Percentiles rank a stretch among this genome's conserved stretches.
phyloP scores from a whole-genome alignment of 2,888 invertebrate genomes.

The Epinotia ramella region DNA sequence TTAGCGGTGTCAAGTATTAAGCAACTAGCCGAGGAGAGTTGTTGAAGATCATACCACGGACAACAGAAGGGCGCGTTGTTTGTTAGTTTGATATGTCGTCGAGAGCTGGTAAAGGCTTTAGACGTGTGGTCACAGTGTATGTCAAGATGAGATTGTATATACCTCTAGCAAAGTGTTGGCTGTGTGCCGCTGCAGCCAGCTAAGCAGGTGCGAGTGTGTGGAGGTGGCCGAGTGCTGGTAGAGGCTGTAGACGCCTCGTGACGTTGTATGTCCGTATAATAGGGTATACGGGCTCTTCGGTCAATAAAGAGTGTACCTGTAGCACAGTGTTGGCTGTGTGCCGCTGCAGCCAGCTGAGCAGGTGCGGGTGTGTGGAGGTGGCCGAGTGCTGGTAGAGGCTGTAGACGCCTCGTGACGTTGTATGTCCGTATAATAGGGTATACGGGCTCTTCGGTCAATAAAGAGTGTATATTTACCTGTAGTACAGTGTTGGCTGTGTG shows the following conservation, averaged over 20 bases:
- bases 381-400: constrained; percentile 74
- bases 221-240: constrained; percentile 61
- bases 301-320: constrained; percentile 63
- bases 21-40: no score
- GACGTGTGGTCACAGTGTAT: background rate
- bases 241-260: background rate
- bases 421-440: no score
- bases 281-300: no score
- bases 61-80: no score
- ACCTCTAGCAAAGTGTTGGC: constrained; percentile 73
- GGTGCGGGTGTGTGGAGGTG: constrained; percentile 68
- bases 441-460: no score
- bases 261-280: background rate
- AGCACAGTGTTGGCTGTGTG: constrained; percentile 73
- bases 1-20: background rate
- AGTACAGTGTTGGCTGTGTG: constrained; percentile 73
- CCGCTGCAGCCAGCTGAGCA: constrained; percentile 73
- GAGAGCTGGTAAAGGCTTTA: background rate
- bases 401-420: constrained; percentile 57
- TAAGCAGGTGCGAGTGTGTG: constrained; percentile 71
- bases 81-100: no score
- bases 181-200: constrained; percentile 76
- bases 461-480: constrained; percentile 59
- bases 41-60: no score
- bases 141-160: background rate